Conservation (phyloP, 2,113 vertebrate species). For the Ctenomys sociabilis region DNA sequence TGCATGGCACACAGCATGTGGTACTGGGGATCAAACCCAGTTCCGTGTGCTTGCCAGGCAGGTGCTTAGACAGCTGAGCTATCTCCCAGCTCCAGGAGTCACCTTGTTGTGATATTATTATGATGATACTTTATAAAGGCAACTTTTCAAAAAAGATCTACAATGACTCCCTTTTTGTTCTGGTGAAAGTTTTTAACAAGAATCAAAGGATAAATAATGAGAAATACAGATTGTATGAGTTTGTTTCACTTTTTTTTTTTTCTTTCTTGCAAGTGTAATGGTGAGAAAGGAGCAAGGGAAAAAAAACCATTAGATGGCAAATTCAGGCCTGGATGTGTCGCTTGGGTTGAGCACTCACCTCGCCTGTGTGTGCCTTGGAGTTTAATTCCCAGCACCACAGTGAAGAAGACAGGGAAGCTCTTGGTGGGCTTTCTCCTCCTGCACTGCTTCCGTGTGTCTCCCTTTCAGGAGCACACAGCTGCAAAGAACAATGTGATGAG, state of each 20-base stretch:
- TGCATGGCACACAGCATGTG: no score
- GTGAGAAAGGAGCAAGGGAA: neutral
- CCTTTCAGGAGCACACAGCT: neutral
- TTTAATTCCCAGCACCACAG: neutral
- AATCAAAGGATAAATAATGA: slow-evolving; percentile 38
- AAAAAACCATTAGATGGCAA: neutral
- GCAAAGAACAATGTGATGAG: neutral
- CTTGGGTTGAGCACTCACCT: neutral
- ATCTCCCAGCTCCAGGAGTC: neutral
- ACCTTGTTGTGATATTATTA: neutral
- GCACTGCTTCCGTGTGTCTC: neutral
- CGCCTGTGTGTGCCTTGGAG: neutral
- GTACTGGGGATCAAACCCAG: no score
- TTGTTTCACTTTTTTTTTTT: neutral
- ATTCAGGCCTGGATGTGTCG: neutral
- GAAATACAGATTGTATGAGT: neutral
- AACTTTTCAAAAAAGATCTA: slow-evolving; percentile 2
- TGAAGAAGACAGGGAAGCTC: neutral
- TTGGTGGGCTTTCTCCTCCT: neutral
- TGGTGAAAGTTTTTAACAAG: slow-evolving; percentile 25
- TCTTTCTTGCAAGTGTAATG: neutral
- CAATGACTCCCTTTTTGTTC: neutral
- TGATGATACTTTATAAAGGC: neutral
- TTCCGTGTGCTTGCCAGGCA: no score
- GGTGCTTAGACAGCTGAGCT: no score